A percentile compares a stretch with the other conserved stretches of the same genome.
Conservation (phyloP, 2,888 invertebrate genomes). For the Volucella inanis region DNA sequence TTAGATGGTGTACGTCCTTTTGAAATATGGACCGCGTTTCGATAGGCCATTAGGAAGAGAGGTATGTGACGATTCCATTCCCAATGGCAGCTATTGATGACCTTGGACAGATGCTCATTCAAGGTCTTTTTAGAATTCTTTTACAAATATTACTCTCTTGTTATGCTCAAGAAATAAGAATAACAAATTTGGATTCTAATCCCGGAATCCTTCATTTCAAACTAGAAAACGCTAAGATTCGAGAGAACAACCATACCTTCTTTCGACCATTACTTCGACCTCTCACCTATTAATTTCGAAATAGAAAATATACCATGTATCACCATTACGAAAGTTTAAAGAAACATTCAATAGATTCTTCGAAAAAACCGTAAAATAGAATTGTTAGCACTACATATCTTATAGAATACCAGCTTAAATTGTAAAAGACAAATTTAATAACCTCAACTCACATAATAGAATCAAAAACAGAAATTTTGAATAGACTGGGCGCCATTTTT, state of each 20-base stretch:
- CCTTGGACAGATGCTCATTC: no score
- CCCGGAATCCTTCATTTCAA: slow-evolving; percentile 19
- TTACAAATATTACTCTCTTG: background rate
- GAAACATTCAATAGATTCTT: slow-evolving; percentile 6
- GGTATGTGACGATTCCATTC: no score
- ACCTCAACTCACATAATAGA: background rate
- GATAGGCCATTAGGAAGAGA: no score
- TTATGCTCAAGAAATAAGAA: slow-evolving; percentile 13
- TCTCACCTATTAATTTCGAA: slow-evolving; percentile 5
- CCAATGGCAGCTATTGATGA: no score
- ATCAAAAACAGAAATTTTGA: slow-evolving; percentile 10
- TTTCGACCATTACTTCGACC: slow-evolving; percentile 23
- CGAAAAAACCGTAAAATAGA: background rate
- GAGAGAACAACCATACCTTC: slow-evolving; percentile 19
- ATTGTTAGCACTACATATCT: background rate
- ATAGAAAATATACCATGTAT: slow-evolving; percentile 10
- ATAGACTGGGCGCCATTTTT: slow-evolving; percentile 15
- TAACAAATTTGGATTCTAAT: slow-evolving; percentile 11
- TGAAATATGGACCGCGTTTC: no score
- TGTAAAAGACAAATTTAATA: slow-evolving; percentile 6
- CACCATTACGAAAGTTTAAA: slow-evolving; percentile 19
- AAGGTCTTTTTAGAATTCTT: slow-evolving; percentile 26
- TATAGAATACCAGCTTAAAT: slow-evolving; percentile 13
- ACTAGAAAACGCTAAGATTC: background rate
- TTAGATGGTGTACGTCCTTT: no score